Evolutionary conservation across 2,797 vertebrate species (phyloP), one percentile per base, ranked within the genome.

Genomic region (Lates japonicus): DNA sequence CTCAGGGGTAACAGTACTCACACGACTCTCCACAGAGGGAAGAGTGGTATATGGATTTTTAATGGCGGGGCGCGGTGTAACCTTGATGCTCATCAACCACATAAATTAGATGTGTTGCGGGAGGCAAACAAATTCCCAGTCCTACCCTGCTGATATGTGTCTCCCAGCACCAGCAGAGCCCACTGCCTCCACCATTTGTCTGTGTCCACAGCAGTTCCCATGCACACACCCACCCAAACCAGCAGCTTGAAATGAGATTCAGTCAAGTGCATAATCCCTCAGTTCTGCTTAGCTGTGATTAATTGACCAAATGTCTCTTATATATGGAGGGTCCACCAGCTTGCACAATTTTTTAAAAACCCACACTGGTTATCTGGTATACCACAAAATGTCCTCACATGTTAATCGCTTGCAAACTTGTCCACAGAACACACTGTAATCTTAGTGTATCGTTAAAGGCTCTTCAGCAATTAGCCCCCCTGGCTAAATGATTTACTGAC

Each of bases 181-280:
- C 17, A 44, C 81, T 63, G 86, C 84, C 62, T 82, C 73, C 66
- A 63, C 87, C 91, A 92, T 94, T 93, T 93, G 91, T 93, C 90
- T 92, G 84, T 85, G 90, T 93, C 92, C 90, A 74, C 75, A 37
- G 71, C 71, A 41, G 59, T 49, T 76, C 81, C 71, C 31, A 35
- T 61, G 76, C 83, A 55, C 82, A 81, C 87, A 82, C 90, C 71
- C 87, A 75, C 90, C 82, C 54, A 62, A 88, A 87, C 78, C 90
- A 91, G 86, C 79, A 92, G 93, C 93, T 94, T 94, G 88, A 95
- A 95, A 95, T 95, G 91, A 93, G 92, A 93, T 95, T 93, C 92
- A 91, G 86, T 94, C 88, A 88, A 93, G 92, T 94, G 92, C 88
- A 70, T 94, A 94, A 94, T 95, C 88, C 93, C 88, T 93, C 87